These are phyloP conservation scores for Darevskia mixta DNA, from an alignment of 2,797 vertebrate species.

Conservation along the genomic window DNA sequence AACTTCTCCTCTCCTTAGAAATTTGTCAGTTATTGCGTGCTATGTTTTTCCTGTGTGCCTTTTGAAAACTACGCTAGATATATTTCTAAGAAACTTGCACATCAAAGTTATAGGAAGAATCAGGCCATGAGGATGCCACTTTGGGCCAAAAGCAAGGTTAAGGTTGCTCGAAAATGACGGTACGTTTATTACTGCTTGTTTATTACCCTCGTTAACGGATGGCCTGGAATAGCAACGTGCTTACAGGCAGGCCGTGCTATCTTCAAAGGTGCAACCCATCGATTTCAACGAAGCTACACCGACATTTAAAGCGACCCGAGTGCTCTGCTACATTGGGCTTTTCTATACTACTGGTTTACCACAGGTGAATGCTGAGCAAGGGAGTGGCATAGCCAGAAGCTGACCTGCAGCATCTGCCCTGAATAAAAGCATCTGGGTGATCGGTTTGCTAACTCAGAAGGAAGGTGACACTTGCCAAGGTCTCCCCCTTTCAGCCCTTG, in stretches of 20 bases:
- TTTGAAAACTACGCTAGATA: conserved; percentile 68
- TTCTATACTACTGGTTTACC: conserved; percentile 9
- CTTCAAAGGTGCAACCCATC: conserved; percentile 54
- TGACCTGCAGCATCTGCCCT: neutral
- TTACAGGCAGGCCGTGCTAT: neutral
- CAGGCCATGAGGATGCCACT: conserved; percentile 69
- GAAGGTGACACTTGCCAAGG: neutral
- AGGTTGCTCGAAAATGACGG: conserved; percentile 41
- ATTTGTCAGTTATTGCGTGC: conserved; percentile 74
- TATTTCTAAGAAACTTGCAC: conserved; percentile 66
- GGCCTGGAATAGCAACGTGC: conserved; percentile 56
- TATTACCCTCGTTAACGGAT: conserved; percentile 44
- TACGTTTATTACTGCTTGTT: conserved; percentile 46
- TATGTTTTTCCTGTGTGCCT: conserved; percentile 59
- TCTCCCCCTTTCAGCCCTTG: neutral
- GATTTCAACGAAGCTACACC: conserved; percentile 14
- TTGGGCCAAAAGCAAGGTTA: conserved; percentile 66
- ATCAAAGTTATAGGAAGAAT: conserved; percentile 64
- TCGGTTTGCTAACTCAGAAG: no score
- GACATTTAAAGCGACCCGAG: conserved; percentile 16
- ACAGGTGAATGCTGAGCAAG: neutral
- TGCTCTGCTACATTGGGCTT: conserved; percentile 61
- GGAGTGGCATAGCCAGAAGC: neutral
- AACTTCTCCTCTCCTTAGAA: conserved; percentile 58
- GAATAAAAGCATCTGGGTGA: neutral